phyloP scores from a whole-genome alignment of 1,140 invertebrate species.

The Aradophagus sp. region DNA sequence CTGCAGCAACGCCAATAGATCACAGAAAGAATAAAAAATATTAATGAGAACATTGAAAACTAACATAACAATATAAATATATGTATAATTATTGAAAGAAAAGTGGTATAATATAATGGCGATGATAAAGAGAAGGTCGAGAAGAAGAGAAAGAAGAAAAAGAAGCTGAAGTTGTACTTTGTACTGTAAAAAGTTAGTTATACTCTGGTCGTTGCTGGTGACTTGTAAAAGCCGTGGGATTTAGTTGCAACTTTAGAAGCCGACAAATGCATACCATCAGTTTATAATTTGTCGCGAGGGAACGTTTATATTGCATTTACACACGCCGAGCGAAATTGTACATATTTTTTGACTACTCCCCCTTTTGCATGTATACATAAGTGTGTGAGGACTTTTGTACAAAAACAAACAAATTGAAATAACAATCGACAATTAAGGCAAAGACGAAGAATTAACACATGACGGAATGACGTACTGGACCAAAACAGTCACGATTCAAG shows the following conservation, averaged over 20 bases:
- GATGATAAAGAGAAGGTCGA: slow-evolving; percentile 35
- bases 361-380: slow-evolving; percentile 43
- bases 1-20: slow-evolving; percentile 52
- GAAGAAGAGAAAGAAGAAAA: slow-evolving; percentile 34
- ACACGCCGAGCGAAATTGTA: slow-evolving; percentile 60
- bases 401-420: slow-evolving; percentile 14
- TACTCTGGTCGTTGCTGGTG: slow-evolving; percentile 75
- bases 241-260: slow-evolving; percentile 31
- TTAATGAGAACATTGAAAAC: slow-evolving; percentile 24
- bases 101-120: slow-evolving; percentile 37
- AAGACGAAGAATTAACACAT: too few species aligned
- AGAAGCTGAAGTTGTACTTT: slow-evolving; percentile 70
- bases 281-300: slow-evolving; percentile 25
- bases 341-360: slow-evolving; percentile 53
- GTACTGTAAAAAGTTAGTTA: slow-evolving; percentile 74
- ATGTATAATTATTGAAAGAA: slow-evolving; percentile 38
- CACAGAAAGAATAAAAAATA: slow-evolving; percentile 58
- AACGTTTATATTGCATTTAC: slow-evolving; percentile 56
- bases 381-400: slow-evolving; percentile 47
- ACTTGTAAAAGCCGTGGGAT: slow-evolving; percentile 63
- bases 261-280: slow-evolving; percentile 26
- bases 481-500: too few species aligned
- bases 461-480: too few species aligned
- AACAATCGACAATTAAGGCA: slow-evolving; percentile 6
- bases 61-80: slow-evolving; percentile 25